Base-by-base conservation (phyloP, 2,888 invertebrate genomes). In the Chymomyza caudatula region DNA sequence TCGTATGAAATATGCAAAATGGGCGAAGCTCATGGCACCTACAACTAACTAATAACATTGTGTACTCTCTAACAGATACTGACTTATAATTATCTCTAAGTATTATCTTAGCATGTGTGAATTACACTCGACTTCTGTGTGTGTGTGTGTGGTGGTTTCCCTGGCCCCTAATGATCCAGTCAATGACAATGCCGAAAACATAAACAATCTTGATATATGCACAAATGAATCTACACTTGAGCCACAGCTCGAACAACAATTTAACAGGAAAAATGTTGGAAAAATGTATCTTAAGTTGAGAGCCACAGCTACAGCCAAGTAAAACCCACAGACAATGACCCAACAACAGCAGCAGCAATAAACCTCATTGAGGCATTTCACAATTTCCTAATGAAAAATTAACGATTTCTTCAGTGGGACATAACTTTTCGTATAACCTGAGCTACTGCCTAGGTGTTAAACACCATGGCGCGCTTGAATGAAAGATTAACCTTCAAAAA, bases 401-500 rank as follows among this genome's bases (percentile, higher is more conserved):
- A 77, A 78, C 71, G 73, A 76, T 76, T 75, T 68, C 65, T 37
- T 65, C 49, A 47, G 15, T 19, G 19, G 47, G 19, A 15, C 47
- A 47, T 2, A 47, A 15, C 11, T 15, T 47, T 47, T 47, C 11
- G 11, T 47, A n/a, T 15, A 17, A 43, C 19, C 17, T 29, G 5
- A 19, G 23, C 47, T 44, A 17, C 42, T 19, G 17, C 29, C 15
- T 19, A 68, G 67, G 65, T 73, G 65, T 73, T 73, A 71, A 67
- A 71, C 43, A 64, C 56, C 53, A 60, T 64, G 58, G 8, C 17
- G 44, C 58, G 59, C 19, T 55, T 74, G 65, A 70, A 71, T 71
- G 71, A 81, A 76, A 82, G 77, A 82, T 77, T 74, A 76, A 74
- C 84, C 84, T 84, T 79, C 77, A 74, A 71, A 25, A 23, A 15